phyloP scores from a whole-genome alignment of 2,888 invertebrate species.

The Theodoxus fluviatilis region DNA sequence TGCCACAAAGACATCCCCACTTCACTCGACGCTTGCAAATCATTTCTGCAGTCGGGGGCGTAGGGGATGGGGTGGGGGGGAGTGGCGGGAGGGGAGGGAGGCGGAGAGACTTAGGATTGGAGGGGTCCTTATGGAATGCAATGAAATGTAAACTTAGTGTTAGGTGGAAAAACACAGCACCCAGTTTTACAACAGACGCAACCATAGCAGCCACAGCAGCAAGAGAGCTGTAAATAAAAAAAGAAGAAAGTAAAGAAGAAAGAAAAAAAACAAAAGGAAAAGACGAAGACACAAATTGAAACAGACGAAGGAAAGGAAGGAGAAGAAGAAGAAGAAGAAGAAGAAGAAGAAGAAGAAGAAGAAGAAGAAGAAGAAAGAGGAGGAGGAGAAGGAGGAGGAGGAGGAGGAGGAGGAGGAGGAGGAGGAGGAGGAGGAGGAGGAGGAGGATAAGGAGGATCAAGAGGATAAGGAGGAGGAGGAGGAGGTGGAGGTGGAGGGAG shows the following conservation, averaged over 20 bases:
- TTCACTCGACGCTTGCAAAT: too few relatives aligned
- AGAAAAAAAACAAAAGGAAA: conserved; percentile 3
- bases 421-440: background rate
- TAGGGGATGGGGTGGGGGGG: too few relatives aligned
- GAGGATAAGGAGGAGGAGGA: background rate
- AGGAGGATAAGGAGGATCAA: background rate
- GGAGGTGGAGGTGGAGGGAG: background rate
- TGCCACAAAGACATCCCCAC: too few relatives aligned
- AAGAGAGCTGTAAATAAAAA: background rate
- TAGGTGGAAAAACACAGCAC: too few relatives aligned
- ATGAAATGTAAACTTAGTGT: too few relatives aligned
- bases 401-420: conserved; percentile 1
- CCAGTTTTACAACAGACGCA: too few relatives aligned
- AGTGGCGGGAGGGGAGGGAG: too few relatives aligned
- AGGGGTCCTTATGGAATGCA: too few relatives aligned
- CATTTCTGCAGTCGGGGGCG: too few relatives aligned
- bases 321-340: background rate
- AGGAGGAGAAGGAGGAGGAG: background rate
- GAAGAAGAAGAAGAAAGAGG: background rate
- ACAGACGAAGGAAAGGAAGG: background rate
- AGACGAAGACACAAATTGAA: background rate
- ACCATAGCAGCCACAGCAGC: too few relatives aligned
- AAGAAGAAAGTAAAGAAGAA: background rate
- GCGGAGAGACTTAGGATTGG: too few relatives aligned
- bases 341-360: background rate